Conservation (phyloP, 2,888 invertebrate species). For the Spilosoma lubricipeda region DNA sequence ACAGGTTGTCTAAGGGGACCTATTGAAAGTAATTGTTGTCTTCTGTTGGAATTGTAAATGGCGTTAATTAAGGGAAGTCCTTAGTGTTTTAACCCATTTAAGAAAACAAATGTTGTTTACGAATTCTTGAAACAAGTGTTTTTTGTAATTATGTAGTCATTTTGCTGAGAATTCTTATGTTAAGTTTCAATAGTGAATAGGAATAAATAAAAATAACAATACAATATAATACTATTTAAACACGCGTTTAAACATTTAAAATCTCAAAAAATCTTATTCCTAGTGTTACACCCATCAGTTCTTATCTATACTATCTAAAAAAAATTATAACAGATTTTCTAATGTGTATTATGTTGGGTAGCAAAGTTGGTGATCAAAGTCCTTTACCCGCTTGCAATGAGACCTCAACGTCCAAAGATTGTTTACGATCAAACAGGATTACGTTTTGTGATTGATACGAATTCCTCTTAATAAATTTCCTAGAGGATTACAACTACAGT, state of each 20-base stretch:
- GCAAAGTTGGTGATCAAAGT: slow-evolving; percentile 7
- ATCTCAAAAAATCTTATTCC: too few relatives aligned
- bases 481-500: slow-evolving; percentile 62
- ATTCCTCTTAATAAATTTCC: slow-evolving; percentile 75
- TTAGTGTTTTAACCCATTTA: neutral
- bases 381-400: slow-evolving; percentile 26
- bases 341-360: neutral
- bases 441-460: slow-evolving; percentile 82
- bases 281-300: too few relatives aligned
- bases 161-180: too few relatives aligned
- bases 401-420: slow-evolving; percentile 58
- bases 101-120: neutral
- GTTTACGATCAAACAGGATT: slow-evolving; percentile 80
- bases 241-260: too few relatives aligned
- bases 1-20: neutral
- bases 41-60: neutral
- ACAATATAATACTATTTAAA: too few relatives aligned
- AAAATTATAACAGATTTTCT: too few relatives aligned
- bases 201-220: neutral
- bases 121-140: neutral
- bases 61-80: neutral
- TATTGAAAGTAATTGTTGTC: slow-evolving; percentile 1
- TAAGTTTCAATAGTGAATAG: neutral
- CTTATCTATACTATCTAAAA: too few relatives aligned
- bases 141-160: too few relatives aligned